Conservation (phyloP, 2,888 invertebrate species). For the Chrysolina oricalcia region DNA sequence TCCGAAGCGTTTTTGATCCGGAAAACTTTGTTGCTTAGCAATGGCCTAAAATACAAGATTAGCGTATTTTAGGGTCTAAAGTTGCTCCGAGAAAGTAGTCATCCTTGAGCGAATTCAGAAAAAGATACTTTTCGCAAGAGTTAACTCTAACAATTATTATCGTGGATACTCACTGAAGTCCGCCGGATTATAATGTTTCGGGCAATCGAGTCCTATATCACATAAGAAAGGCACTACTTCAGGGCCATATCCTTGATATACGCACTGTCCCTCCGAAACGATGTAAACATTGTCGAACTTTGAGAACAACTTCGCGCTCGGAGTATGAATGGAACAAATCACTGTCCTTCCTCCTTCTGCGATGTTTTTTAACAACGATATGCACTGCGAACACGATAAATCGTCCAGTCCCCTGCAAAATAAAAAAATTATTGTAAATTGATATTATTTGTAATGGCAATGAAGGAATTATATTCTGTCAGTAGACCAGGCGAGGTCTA, state of each 20-base stretch:
- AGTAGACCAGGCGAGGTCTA: no score
- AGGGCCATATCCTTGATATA: conserved; percentile 87
- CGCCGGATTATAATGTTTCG: conserved; percentile 95
- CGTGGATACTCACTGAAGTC: conserved; percentile 85
- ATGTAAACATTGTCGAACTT: conserved; percentile 95
- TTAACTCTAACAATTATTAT: no score
- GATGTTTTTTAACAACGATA: conserved; percentile 87
- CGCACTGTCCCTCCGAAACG: conserved; percentile 90
- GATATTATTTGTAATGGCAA: not conserved
- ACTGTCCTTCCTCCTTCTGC: conserved; percentile 92
- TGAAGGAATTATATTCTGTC: not conserved
- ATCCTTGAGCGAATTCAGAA: no score
- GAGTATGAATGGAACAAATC: conserved; percentile 96
- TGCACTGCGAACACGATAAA: conserved; percentile 90
- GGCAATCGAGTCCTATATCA: conserved; percentile 87
- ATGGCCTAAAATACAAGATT: no score
- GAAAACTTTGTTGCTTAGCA: no score
- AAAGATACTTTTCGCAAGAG: no score
- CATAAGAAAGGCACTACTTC: conserved; percentile 89
- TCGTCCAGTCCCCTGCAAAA: conserved; percentile 90
- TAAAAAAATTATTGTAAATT: not conserved
- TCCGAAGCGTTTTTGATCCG: no score
- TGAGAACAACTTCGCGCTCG: conserved; percentile 92
- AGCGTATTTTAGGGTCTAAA: no score
- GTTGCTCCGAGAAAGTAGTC: no score